A percentile compares a stretch with the other conserved stretches of the same genome.
These are phyloP conservation scores for Melolontha melolontha DNA, from an alignment of 2,888 invertebrate genomes.

Conservation along the genomic window DNA sequence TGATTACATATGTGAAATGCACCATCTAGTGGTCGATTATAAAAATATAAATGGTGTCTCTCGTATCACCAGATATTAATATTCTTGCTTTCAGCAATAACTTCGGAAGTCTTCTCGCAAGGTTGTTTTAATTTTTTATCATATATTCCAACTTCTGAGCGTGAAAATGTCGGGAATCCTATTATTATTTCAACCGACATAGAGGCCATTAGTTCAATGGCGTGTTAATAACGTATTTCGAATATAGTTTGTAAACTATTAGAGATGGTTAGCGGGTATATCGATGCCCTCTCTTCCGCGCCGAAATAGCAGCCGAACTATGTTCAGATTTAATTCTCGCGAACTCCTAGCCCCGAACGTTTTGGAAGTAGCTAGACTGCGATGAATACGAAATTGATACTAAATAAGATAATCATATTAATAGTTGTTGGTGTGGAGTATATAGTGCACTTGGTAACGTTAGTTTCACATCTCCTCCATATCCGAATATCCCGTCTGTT, in stretches of 20 bases:
- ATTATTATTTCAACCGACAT: conserved; percentile 3
- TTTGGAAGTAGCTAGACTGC: conserved; percentile 27
- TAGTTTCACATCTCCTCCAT: not conserved
- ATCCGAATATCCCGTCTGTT: conserved; percentile 18
- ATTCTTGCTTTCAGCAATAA: too few species aligned
- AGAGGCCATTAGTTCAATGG: conserved; percentile 61
- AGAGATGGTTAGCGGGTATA: conserved; percentile 47
- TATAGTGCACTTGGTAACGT: conserved; percentile 30
- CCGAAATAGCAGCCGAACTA: conserved; percentile 49
- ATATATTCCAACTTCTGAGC: too few species aligned
- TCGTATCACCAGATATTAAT: too few species aligned
- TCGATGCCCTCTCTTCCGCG: conserved; percentile 3
- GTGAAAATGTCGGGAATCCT: too few species aligned
- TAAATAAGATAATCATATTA: conserved; percentile 49
- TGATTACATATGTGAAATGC: too few species aligned
- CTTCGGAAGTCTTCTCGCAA: too few species aligned
- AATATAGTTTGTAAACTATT: conserved; percentile 64
- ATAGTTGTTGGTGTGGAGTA: conserved; percentile 26
- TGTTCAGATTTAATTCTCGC: conserved; percentile 42
- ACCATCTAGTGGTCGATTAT: too few species aligned
- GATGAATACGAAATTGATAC: conserved; percentile 52
- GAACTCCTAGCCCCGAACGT: not conserved
- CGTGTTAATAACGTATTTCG: conserved; percentile 63
- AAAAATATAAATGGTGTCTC: too few species aligned
- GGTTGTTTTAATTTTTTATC: too few species aligned